A percentile compares a stretch with the other conserved stretches of the same genome.
These are phyloP conservation scores for Amphiprion clarkii DNA, from an alignment of 2,797 vertebrate genomes.

Conservation along the genomic window DNA sequence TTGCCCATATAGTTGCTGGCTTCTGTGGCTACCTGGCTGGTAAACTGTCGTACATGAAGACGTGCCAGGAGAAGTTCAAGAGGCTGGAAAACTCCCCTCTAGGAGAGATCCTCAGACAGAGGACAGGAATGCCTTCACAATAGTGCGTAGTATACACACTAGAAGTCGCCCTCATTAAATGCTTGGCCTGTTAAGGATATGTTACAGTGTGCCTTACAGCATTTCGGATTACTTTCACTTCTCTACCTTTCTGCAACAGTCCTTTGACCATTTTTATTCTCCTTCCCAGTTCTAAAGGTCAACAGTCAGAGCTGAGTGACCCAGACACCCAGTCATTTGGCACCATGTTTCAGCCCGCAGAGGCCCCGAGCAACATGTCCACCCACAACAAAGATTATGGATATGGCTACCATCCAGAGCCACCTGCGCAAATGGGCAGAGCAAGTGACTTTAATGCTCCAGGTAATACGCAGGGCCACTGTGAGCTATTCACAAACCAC, in stretches of 20 bases:
- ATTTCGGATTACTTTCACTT: background rate
- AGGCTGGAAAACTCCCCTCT: constrained; percentile 92
- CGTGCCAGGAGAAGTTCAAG: constrained; percentile 93
- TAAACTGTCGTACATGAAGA: constrained; percentile 92
- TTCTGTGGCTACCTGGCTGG: constrained; percentile 89
- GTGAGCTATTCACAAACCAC: background rate
- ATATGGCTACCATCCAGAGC: constrained; percentile 52
- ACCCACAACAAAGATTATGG: constrained; percentile 29
- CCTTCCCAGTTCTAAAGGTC: constrained; percentile 33
- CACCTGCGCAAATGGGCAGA: constrained; percentile 7
- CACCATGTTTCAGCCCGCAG: constrained; percentile 63
- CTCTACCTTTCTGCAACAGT: background rate
- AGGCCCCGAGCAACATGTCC: constrained; percentile 24
- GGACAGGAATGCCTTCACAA: constrained; percentile 68
- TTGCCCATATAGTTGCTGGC: constrained; percentile 74
- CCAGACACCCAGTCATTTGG: constrained; percentile 62
- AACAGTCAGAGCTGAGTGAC: constrained; percentile 72
- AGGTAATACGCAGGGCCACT: constrained; percentile 51
- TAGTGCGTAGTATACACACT: constrained; percentile 79
- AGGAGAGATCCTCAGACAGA: constrained; percentile 88
- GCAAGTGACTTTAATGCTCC: constrained; percentile 54
- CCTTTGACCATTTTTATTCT: background rate
- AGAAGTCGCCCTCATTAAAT: too few relatives aligned
- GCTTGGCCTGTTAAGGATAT: too few relatives aligned
- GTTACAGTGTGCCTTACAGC: background rate